phyloP scores from a whole-genome alignment of 2,797 vertebrate species.

The Chaunax sp. region DNA sequence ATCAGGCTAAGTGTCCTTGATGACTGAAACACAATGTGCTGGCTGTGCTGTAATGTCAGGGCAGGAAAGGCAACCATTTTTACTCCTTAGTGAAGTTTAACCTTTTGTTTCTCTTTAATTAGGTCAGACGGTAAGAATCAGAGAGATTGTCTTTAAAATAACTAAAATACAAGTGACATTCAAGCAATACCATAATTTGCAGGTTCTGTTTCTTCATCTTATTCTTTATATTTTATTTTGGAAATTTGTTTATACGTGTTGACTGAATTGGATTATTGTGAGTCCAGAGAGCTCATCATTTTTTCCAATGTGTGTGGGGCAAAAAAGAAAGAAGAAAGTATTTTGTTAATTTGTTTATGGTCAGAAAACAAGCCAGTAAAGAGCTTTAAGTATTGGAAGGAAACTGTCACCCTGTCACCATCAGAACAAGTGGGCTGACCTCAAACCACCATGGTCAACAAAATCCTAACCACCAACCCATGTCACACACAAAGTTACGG shows the following conservation, averaged over 20 bases:
- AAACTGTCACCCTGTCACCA: conserved; percentile 11
- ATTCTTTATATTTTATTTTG: no score
- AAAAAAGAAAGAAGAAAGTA: neutral
- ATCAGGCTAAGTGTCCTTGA: conserved; percentile 25
- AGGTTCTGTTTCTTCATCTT: no score
- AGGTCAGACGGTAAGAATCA: conserved; percentile 3
- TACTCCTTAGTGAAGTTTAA: conserved; percentile 14
- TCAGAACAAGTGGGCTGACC: conserved; percentile 50
- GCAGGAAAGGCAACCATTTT: neutral
- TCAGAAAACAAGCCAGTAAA: conserved; percentile 20
- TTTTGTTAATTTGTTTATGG: conserved; percentile 22
- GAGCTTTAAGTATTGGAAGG: conserved; percentile 15
- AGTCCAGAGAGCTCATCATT: conserved; percentile 12
- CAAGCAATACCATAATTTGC: neutral
- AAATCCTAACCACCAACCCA: conserved; percentile 57
- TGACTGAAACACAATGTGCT: conserved; percentile 1
- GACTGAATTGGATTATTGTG: no score
- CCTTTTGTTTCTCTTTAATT: neutral
- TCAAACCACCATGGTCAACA: conserved; percentile 44
- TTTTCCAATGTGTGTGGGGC: neutral
- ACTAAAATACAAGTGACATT: neutral
- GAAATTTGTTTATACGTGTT: no score
- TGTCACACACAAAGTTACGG: conserved; percentile 23
- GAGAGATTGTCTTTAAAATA: neutral
- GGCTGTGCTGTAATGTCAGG: conserved; percentile 11